Conservation (phyloP, 2,888 invertebrate genomes). For the Pyrgus malvae region DNA sequence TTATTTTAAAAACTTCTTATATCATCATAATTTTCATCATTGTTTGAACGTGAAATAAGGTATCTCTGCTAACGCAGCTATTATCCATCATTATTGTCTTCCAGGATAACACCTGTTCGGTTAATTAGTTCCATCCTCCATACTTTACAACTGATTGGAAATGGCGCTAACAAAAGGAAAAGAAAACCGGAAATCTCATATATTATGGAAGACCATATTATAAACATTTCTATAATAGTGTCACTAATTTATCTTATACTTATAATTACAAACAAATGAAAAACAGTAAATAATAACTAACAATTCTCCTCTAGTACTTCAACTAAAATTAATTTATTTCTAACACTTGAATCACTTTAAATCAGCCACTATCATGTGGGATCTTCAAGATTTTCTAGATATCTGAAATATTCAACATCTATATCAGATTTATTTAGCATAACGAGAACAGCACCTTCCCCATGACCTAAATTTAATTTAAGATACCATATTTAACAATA, state of each 20-base stretch:
- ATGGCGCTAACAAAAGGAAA: slow-evolving; percentile 52
- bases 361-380: slow-evolving; percentile 20
- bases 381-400: slow-evolving; percentile 23
- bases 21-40: slow-evolving; percentile 66
- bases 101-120: slow-evolving; percentile 70
- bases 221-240: slow-evolving; percentile 38
- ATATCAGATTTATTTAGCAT: slow-evolving; percentile 31
- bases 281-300: slow-evolving; percentile 19
- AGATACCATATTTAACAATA: slow-evolving; percentile 29
- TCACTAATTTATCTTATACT: slow-evolving; percentile 33
- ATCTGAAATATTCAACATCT: slow-evolving; percentile 29
- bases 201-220: slow-evolving; percentile 74
- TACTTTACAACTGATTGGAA: slow-evolving; percentile 40
- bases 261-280: slow-evolving; percentile 9
- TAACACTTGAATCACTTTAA: slow-evolving; percentile 21
- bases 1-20: slow-evolving; percentile 77
- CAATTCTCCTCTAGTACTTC: slow-evolving; percentile 17
- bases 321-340: slow-evolving; percentile 22
- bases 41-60: slow-evolving; percentile 71
- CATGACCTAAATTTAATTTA: slow-evolving; percentile 30
- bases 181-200: slow-evolving; percentile 58
- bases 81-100: slow-evolving; percentile 79
- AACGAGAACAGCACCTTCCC: slow-evolving; percentile 35
- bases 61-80: slow-evolving; percentile 70
- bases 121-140: slow-evolving; percentile 36